Conservation (phyloP, 2,888 invertebrate genomes). For the Megalurothrips usitatus region DNA sequence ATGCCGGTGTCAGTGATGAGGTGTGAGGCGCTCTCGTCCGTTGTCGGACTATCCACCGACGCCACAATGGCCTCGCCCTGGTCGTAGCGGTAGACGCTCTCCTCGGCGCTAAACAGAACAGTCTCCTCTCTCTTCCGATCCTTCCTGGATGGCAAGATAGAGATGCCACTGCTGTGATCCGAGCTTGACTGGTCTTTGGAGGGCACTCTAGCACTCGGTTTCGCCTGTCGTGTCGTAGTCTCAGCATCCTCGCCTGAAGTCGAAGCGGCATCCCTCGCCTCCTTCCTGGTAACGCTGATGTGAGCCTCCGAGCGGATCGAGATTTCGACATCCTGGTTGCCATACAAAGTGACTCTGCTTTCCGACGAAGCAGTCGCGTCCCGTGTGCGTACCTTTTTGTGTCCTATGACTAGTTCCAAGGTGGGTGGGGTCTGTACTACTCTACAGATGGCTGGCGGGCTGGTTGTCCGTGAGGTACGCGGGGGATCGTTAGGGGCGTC, state of each 20-base stretch:
- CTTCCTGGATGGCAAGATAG: constrained; percentile 34
- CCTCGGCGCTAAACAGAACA: constrained; percentile 51
- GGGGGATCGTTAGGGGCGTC: constrained; percentile 3
- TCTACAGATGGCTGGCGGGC: constrained; percentile 29
- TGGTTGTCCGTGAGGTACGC: constrained; percentile 27
- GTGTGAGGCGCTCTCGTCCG: constrained; percentile 52
- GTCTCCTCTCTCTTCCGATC: constrained; percentile 50
- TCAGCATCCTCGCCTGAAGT: constrained; percentile 38
- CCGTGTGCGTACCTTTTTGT: constrained; percentile 52
- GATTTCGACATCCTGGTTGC: constrained; percentile 53
- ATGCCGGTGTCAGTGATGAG: constrained; percentile 55
- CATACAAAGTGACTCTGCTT: constrained; percentile 52
- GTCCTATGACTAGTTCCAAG: constrained; percentile 51
- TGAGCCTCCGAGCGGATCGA: constrained; percentile 53
- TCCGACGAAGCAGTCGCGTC: constrained; percentile 53
- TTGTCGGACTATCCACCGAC: constrained; percentile 46
- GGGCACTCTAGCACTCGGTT: neutral
- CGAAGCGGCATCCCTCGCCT: neutral
- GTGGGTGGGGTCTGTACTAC: constrained; percentile 42
- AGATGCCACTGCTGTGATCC: constrained; percentile 30
- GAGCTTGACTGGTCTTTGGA: constrained; percentile 29
- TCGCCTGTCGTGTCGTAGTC: too few relatives aligned
- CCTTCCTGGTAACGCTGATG: constrained; percentile 50
- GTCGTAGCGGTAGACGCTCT: constrained; percentile 51
- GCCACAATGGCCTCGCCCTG: constrained; percentile 44